Base-by-base conservation (phyloP, 2,113 vertebrate genomes). In the Ursus arctos region DNA sequence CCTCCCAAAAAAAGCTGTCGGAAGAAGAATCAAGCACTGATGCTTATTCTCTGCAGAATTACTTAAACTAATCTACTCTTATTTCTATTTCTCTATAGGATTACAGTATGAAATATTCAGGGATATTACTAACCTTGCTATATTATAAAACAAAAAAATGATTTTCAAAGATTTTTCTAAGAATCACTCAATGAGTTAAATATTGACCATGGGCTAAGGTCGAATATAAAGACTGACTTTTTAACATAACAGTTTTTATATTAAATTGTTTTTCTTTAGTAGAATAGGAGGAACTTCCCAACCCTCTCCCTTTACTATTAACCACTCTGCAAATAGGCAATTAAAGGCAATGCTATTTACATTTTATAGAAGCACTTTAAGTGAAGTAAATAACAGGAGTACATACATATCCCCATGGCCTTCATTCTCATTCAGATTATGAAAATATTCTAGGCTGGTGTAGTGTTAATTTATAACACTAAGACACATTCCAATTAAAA, bases 181-280 rank as follows among this genome's bases (percentile, higher is more conserved):
- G 19, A 92, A 74, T 63, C 94, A 76, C 12, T 92, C 21, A 72
- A 24, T 86, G 11, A 96, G 6, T 55, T 95, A 85, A 92, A 91
- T 79, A 91, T 7, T 83, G 14, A 94, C 31, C 15, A 74, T 33
- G 4, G 88, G n/a, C 21, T 67, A 79, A 26, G 5, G 31, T 43
- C 28, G 40, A 91, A 86, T 61, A 51, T 2, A 83, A 90, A 93
- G 43, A 82, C 5, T 81, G 6, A 33, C 77, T 72, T 96, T 92
- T 36, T 49, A 91, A 72, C 5, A 31, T 10, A 76, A 19, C 3
- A 53, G 4, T 59, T 88, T 85, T 69, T 36, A 63, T 43, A 67
- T 40, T 85, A 67, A 31, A 40, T 71, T 88, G 40, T 63, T 67
- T 63, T 69, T 47, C 28, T 92, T 72, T 57, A 36, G 7, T 36